phyloP scores from a whole-genome alignment of 2,888 invertebrate genomes.

The Conops quadrifasciatus region DNA sequence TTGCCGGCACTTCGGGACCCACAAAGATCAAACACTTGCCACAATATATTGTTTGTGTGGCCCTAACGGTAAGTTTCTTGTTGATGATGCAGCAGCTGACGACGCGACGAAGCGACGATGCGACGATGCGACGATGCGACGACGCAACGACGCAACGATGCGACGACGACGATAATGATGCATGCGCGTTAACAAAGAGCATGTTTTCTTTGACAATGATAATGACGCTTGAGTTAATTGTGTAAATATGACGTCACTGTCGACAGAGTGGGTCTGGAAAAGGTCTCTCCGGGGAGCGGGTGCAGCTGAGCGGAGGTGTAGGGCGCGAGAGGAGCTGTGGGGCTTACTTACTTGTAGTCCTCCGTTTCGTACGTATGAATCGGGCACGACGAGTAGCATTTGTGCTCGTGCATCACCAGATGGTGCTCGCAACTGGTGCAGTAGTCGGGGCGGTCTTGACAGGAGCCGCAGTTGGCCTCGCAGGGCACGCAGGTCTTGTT shows the following conservation, averaged over 20 bases:
- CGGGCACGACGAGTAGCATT: constrained; percentile 86
- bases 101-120: too few species aligned
- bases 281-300: too few species aligned
- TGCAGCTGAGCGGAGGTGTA: neutral
- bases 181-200: neutral
- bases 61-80: neutral
- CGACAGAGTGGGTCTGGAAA: too few species aligned
- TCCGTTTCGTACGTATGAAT: constrained; percentile 84
- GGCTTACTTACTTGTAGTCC: constrained; percentile 76
- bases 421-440: constrained; percentile 91
- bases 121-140: neutral
- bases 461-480: constrained; percentile 85
- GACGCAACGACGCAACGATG: too few species aligned
- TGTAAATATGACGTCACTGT: too few species aligned
- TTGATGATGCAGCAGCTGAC: neutral
- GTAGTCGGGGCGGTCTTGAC: constrained; percentile 81
- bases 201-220: neutral
- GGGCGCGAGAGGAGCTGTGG: neutral
- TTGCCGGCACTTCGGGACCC: neutral
- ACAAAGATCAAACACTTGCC: neutral
- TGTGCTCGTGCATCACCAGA: constrained; percentile 81
- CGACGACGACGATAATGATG: neutral
- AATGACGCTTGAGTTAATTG: neutral
- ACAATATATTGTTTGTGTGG: neutral
- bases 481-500: constrained; percentile 84